phyloP scores from a whole-genome alignment of 2,113 vertebrate species.

The Antigone vipio region DNA sequence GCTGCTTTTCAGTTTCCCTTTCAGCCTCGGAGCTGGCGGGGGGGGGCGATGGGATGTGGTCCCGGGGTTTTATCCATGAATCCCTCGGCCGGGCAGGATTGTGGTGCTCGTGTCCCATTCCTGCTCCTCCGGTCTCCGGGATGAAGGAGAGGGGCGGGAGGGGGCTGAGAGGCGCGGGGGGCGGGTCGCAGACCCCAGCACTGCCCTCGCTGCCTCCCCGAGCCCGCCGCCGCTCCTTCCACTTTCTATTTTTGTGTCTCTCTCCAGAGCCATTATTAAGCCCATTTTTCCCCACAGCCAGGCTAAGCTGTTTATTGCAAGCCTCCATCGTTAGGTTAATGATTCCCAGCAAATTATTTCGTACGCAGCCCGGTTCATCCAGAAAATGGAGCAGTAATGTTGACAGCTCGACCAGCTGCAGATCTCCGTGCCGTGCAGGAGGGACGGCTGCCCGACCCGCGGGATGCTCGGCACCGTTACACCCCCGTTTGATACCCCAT shows the following conservation, averaged over 20 bases:
- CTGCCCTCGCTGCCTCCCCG: not conserved
- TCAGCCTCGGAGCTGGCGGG: too few relatives aligned
- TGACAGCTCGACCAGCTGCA: not conserved
- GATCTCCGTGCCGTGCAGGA: not conserved
- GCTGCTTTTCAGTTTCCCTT: not conserved
- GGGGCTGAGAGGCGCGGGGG: accelerated
- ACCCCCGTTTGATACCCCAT: not conserved
- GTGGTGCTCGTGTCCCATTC: accelerated
- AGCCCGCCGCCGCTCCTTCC: accelerated
- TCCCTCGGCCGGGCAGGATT: accelerated
- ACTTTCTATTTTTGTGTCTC: not conserved
- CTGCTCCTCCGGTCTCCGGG: accelerated
- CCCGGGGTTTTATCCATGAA: not conserved
- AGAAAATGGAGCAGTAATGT: slow-evolving; percentile 24
- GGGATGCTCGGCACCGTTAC: not conserved
- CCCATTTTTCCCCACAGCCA: slow-evolving; percentile 33
- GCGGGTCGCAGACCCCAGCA: not conserved
- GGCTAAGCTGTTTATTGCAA: slow-evolving; percentile 66
- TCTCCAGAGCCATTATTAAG: slow-evolving; percentile 39
- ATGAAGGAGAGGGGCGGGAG: not conserved
- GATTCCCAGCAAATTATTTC: slow-evolving; percentile 71
- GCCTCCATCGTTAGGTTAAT: slow-evolving; percentile 73
- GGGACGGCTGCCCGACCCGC: accelerated
- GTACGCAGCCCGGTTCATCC: slow-evolving; percentile 30
- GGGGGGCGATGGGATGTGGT: not conserved